Conservation (phyloP, 1,140 invertebrate species). For the Pectinophora gossypiella region DNA sequence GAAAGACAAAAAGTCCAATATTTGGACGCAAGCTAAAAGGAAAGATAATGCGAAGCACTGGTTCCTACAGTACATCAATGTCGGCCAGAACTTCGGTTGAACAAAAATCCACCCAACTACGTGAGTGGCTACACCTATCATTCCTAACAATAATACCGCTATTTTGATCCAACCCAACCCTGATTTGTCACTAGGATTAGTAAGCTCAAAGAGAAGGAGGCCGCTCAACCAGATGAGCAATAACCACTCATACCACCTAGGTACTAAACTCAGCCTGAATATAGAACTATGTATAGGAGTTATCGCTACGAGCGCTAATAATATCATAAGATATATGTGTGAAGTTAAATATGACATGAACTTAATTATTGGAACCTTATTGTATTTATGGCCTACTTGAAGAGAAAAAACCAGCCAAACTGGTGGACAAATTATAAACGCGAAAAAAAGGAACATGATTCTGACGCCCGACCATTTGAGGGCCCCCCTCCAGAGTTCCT, state of each 20-base stretch:
- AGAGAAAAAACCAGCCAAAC: conserved; percentile 98
- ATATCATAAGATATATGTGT: conserved; percentile 97
- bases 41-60: conserved; percentile 97
- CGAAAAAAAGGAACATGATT: conserved; percentile 92
- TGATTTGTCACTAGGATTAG: conserved; percentile 96
- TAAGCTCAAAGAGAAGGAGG: conserved; percentile 95
- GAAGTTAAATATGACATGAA: conserved; percentile 99
- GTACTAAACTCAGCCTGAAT: conserved; percentile 82
- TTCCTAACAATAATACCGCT: conserved; percentile 93
- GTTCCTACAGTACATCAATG: conserved; percentile 94
- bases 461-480: conserved; percentile 97
- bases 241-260: conserved; percentile 97
- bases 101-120: conserved; percentile 86
- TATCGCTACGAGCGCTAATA: conserved; percentile 93
- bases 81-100: conserved; percentile 84
- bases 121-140: conserved; percentile 94
- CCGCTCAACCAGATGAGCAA: conserved; percentile 97
- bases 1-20: conserved; percentile 97
- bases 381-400: conserved; percentile 95
- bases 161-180: conserved; percentile 95
- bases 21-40: conserved; percentile 96
- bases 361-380: conserved; percentile 98
- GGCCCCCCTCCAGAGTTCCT: conserved; percentile 97
- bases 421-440: conserved; percentile 94
- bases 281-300: conserved; percentile 89